These are phyloP conservation scores for Salvator merianae DNA, from an alignment of 2,113 vertebrate species.

Conservation along the genomic window DNA sequence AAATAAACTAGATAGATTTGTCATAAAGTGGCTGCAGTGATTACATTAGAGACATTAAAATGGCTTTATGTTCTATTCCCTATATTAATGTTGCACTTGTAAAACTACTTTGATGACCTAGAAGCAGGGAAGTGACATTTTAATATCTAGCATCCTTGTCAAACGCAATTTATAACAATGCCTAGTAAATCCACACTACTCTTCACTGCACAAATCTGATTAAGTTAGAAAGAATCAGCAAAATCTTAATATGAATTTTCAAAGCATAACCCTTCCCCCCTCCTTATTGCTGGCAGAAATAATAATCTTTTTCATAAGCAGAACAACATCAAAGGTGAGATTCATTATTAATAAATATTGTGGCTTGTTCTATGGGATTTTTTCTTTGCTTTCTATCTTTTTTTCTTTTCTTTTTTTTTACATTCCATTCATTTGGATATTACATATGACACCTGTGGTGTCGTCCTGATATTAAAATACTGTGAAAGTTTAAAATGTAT, in stretches of 20 bases:
- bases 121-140: constrained; percentile 69
- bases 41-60: constrained; percentile 53
- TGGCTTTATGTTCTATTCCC: constrained; percentile 36
- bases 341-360: constrained; percentile 28
- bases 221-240: constrained; percentile 54
- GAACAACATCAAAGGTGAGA: constrained; percentile 25
- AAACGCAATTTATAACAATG: constrained; percentile 66
- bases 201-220: constrained; percentile 66
- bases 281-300: constrained; percentile 25
- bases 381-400: too few relatives aligned
- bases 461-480: neutral
- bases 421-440: constrained; percentile 1
- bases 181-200: constrained; percentile 53
- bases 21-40: constrained; percentile 34
- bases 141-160: constrained; percentile 63
- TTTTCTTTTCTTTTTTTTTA: neutral
- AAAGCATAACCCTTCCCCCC: constrained; percentile 1
- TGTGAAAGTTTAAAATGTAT: neutral
- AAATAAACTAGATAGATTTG: constrained; percentile 44
- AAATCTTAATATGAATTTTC: constrained; percentile 37
- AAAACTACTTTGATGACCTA: constrained; percentile 66
- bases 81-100: constrained; percentile 44
- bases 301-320: constrained; percentile 32
- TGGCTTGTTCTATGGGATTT: neutral
- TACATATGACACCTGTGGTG: neutral